phyloP scores from a whole-genome alignment of 1,140 invertebrate genomes.

The Drusus annulatus region DNA sequence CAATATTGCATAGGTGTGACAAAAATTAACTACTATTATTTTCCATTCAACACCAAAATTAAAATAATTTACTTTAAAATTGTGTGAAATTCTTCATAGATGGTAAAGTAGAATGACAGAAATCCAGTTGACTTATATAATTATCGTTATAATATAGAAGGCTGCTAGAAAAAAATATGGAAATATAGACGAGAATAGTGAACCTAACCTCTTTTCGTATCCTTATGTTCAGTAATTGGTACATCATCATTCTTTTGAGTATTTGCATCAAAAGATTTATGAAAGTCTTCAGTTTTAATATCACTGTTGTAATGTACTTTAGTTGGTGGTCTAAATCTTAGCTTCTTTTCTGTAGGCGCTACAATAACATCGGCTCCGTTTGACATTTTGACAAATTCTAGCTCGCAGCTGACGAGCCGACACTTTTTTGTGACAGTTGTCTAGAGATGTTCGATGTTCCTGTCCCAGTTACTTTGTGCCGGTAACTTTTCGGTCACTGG shows the following conservation, averaged over 20 bases:
- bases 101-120: too few relatives aligned
- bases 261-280: conserved; percentile 32
- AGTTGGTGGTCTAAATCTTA: conserved; percentile 39
- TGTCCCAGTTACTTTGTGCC: too few relatives aligned
- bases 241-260: conserved; percentile 27
- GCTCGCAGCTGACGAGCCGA: not conserved
- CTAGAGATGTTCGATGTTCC: not conserved
- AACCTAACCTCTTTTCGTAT: conserved; percentile 65
- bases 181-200: conserved; percentile 11
- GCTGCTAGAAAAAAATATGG: not conserved
- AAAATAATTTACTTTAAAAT: too few relatives aligned
- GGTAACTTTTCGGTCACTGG: too few relatives aligned
- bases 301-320: conserved; percentile 49
- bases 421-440: conserved; percentile 1
- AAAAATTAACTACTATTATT: too few relatives aligned
- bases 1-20: too few relatives aligned
- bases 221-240: conserved; percentile 58
- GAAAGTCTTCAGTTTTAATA: conserved; percentile 39
- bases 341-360: conserved; percentile 46
- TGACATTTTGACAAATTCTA: conserved; percentile 33
- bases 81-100: too few relatives aligned
- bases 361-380: conserved; percentile 25
- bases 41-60: too few relatives aligned
- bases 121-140: not conserved
- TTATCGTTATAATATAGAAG: not conserved